Evolutionary conservation across 2,888 invertebrate species (phyloP).

Genomic region (Charanyca ferruginea): DNA sequence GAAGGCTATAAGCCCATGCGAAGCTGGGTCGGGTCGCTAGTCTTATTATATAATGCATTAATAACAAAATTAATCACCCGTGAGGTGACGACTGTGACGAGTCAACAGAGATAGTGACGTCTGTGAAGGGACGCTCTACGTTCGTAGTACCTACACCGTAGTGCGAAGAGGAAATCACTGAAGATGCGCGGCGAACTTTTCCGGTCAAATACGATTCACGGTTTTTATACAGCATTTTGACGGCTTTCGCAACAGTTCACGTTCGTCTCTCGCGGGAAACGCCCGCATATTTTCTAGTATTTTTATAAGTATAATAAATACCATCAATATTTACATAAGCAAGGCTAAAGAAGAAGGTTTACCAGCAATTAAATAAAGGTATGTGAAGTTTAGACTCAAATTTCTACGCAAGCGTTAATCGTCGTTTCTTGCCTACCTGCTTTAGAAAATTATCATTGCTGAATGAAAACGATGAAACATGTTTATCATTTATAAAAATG

Average conservation of each 20-base stretch:
- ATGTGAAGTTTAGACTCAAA: constrained; percentile 36
- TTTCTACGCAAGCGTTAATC: not conserved
- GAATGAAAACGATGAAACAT: constrained; percentile 4
- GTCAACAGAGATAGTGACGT: not conserved
- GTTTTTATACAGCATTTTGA: constrained; percentile 67
- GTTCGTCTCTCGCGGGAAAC: constrained; percentile 72
- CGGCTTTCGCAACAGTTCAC: constrained; percentile 79
- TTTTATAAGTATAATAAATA: not conserved
- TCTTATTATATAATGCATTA: too few relatives aligned
- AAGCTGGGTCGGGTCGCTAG: too few relatives aligned
- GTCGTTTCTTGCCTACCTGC: constrained; percentile 7
- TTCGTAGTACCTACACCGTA: constrained; percentile 11
- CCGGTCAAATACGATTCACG: constrained; percentile 55
- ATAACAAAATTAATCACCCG: constrained; percentile 1
- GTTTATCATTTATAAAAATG: not conserved
- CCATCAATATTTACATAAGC: constrained; percentile 12
- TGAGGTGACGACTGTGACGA: not conserved
- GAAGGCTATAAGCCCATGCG: too few relatives aligned
- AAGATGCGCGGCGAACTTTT: constrained; percentile 58
- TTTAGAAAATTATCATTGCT: not conserved
- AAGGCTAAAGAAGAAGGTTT: constrained; percentile 24
- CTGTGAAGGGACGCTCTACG: not conserved
- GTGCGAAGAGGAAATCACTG: constrained; percentile 42
- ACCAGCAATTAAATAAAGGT: constrained; percentile 34
- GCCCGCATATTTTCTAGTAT: constrained; percentile 62